phyloP scores from a whole-genome alignment of 2,888 invertebrate genomes.

The Drosophila formosana region DNA sequence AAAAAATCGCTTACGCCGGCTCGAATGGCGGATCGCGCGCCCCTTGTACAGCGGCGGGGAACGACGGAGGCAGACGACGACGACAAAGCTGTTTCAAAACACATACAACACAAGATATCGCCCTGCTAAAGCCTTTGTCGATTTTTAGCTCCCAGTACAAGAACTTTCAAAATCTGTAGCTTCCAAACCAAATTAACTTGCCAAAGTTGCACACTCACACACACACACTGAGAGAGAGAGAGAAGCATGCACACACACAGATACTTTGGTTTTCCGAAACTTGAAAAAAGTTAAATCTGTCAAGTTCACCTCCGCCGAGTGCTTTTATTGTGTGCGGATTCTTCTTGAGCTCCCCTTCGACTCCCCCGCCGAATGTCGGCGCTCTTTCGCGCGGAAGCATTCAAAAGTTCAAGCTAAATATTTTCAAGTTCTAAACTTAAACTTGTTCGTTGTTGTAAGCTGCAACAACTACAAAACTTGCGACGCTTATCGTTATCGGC shows the following conservation, averaged over 20 bases:
- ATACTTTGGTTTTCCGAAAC: constrained; percentile 71
- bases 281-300: constrained; percentile 79
- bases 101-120: constrained; percentile 66
- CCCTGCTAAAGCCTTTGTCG: constrained; percentile 83
- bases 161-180: constrained; percentile 84
- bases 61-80: background rate
- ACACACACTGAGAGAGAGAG: constrained; percentile 2
- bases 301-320: constrained; percentile 73
- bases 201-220: constrained; percentile 66
- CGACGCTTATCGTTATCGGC: constrained; percentile 19
- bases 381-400: constrained; percentile 31
- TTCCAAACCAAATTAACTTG: constrained; percentile 80
- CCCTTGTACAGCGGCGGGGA: constrained; percentile 2
- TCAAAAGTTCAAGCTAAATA: constrained; percentile 64
- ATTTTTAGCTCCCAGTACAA: constrained; percentile 84
- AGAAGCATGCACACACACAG: background rate
- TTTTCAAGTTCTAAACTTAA: constrained; percentile 70
- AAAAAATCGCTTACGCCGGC: constrained; percentile 62
- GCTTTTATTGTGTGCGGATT: constrained; percentile 69
- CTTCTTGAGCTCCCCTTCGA: constrained; percentile 31
- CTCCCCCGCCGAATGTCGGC: background rate
- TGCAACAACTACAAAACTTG: constrained; percentile 62
- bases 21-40: constrained; percentile 54
- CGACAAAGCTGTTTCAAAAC: constrained; percentile 44
- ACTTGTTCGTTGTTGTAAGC: constrained; percentile 64